A percentile compares a stretch with the other conserved stretches of the same genome.
phyloP scores from a whole-genome alignment of 2,888 invertebrate genomes.

The Calameuta filiformis region DNA sequence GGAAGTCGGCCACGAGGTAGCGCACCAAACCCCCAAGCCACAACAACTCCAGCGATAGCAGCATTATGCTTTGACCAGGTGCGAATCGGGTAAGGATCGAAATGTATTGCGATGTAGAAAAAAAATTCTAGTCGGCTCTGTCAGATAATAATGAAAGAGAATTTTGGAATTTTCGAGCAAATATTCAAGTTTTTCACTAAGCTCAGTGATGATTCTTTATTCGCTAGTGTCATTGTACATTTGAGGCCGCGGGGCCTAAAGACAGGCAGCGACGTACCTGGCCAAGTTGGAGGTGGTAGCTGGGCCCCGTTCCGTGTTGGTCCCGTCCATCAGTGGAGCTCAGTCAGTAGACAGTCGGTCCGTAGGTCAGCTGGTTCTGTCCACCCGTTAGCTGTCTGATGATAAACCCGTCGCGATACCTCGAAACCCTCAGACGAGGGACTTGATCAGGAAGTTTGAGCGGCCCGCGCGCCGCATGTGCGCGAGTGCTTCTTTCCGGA shows the following conservation, averaged over 20 bases:
- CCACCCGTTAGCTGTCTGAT: slow-evolving; percentile 21
- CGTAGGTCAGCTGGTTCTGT: slow-evolving; percentile 54
- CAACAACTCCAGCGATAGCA: background rate
- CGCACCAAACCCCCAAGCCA: slow-evolving; percentile 21
- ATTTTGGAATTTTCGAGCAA: background rate
- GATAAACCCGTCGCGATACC: slow-evolving; percentile 30
- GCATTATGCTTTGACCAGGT: background rate
- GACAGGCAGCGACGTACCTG: slow-evolving; percentile 28
- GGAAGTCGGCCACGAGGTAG: slow-evolving; percentile 47
- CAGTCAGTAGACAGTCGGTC: slow-evolving; percentile 59
- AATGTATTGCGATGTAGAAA: background rate
- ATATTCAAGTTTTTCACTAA: background rate
- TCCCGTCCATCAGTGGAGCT: slow-evolving; percentile 56
- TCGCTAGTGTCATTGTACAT: background rate
- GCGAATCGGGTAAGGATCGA: background rate
- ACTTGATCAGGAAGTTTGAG: slow-evolving; percentile 24
- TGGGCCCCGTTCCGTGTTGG: slow-evolving; percentile 55
- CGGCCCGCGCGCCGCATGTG: slow-evolving; percentile 56
- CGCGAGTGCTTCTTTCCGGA: slow-evolving; percentile 46
- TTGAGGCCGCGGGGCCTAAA: background rate
- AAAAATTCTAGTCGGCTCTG: background rate
- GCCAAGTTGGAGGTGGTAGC: slow-evolving; percentile 49
- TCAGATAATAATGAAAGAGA: background rate
- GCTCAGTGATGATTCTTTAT: background rate
- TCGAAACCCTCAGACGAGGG: slow-evolving; percentile 14